phyloP scores from a whole-genome alignment of 2,797 vertebrate species.

The Phoeniculus purpureus region DNA sequence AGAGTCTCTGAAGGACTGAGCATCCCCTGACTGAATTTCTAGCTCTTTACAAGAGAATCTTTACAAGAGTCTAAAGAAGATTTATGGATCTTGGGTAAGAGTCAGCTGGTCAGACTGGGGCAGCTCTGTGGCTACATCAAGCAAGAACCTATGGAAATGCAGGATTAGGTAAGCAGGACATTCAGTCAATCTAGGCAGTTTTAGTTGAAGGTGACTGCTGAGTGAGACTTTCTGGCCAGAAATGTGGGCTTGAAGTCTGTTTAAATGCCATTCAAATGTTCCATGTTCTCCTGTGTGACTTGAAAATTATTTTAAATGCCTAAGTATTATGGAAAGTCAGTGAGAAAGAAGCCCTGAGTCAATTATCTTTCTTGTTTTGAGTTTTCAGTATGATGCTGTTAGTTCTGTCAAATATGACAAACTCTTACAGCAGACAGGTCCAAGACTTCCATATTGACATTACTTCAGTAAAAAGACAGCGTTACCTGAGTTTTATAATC shows the following conservation, averaged over 20 bases:
- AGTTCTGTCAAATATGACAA: background rate
- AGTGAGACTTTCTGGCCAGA: background rate
- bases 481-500: background rate
- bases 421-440: background rate
- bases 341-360: conserved; percentile 4
- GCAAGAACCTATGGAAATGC: background rate
- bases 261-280: background rate
- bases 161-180: background rate
- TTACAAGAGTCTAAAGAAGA: too few species aligned
- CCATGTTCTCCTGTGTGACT: background rate
- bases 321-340: conserved; percentile 19
- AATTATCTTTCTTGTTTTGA: conserved; percentile 1
- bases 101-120: background rate
- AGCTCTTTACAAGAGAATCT: background rate
- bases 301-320: background rate
- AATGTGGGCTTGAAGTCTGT: background rate
- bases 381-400: background rate
- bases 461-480: background rate
- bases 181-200: background rate
- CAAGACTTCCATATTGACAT: background rate
- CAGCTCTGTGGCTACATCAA: background rate
- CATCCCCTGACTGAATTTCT: background rate
- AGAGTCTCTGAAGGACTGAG: background rate
- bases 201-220: background rate
- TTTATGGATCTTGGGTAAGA: background rate